Conservation (phyloP, 2,888 invertebrate genomes). For the Lomographa bimaculata region DNA sequence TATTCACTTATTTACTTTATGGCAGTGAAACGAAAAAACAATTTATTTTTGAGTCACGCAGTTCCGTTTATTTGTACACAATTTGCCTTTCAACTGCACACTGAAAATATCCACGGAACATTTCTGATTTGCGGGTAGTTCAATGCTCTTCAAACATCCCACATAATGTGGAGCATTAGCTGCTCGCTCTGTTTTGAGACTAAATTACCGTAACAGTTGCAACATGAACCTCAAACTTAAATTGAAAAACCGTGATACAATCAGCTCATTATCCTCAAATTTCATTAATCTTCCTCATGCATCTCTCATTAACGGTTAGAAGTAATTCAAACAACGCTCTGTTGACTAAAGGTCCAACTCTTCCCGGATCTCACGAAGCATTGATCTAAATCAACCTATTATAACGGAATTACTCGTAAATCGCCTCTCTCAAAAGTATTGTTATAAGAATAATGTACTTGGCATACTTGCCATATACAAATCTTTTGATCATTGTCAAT, state of each 20-base stretch:
- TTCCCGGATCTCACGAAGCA: slow-evolving; percentile 59
- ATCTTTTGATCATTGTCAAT: slow-evolving; percentile 50
- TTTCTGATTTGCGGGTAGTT: too few species aligned
- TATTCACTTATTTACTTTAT: too few species aligned
- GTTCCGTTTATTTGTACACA: too few species aligned
- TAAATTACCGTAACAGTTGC: slow-evolving; percentile 20
- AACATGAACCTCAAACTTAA: slow-evolving; percentile 27
- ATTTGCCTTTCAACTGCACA: too few species aligned
- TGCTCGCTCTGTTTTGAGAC: slow-evolving; percentile 4
- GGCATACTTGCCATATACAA: slow-evolving; percentile 30
- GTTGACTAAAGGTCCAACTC: slow-evolving; percentile 37
- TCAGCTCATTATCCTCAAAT: slow-evolving; percentile 37
- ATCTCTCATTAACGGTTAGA: slow-evolving; percentile 44
- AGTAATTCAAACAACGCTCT: slow-evolving; percentile 52
- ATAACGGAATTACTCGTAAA: slow-evolving; percentile 54
- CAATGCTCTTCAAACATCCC: slow-evolving; percentile 1
- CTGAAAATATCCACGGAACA: too few species aligned
- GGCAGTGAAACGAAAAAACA: too few species aligned
- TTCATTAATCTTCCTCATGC: slow-evolving; percentile 49
- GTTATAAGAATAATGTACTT: slow-evolving; percentile 33
- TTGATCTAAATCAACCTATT: slow-evolving; percentile 56
- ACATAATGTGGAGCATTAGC: neutral
- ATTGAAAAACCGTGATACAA: slow-evolving; percentile 32
- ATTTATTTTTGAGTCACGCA: too few species aligned
- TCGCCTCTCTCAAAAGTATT: slow-evolving; percentile 28